Evolutionary conservation across 1,140 invertebrate species (phyloP).

Genomic region (Chironomus tepperi): DNA sequence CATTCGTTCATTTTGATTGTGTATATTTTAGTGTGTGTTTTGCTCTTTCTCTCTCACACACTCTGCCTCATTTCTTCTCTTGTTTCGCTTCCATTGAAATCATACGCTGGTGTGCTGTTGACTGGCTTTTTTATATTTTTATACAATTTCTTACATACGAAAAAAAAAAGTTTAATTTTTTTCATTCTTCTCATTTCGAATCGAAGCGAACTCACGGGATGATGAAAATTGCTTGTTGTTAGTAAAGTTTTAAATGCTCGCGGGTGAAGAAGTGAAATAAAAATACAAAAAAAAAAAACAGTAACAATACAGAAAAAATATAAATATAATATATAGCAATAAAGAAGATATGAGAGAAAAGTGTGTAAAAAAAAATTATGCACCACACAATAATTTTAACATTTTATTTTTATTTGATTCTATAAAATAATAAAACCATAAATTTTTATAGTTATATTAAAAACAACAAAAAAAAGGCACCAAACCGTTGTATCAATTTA

Average conservation of each 20-base stretch:
- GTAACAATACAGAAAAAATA: not conserved
- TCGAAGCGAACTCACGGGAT: conserved; percentile 15
- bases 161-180: too few relatives aligned
- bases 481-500: not conserved
- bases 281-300: not conserved
- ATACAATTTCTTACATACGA: not conserved
- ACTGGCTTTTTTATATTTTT: not conserved
- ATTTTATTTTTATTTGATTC: conserved; percentile 12
- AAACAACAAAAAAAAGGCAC: not conserved
- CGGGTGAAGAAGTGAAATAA: conserved; percentile 3
- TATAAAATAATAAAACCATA: conserved; percentile 22
- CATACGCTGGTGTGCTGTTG: not conserved
- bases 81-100: not conserved
- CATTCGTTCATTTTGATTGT: not conserved
- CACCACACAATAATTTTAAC: not conserved
- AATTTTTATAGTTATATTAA: conserved; percentile 17
- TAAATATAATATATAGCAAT: not conserved
- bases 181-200: conserved; percentile 13
- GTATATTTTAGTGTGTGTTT: not conserved
- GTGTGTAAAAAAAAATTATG: conserved; percentile 5
- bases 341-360: not conserved
- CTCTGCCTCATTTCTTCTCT: too few relatives aligned
- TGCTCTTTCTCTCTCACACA: too few relatives aligned
- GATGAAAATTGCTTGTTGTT: not conserved
- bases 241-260: conserved; percentile 24